phyloP scores from a whole-genome alignment of 2,888 invertebrate species.

The Corythucha ciliata region DNA sequence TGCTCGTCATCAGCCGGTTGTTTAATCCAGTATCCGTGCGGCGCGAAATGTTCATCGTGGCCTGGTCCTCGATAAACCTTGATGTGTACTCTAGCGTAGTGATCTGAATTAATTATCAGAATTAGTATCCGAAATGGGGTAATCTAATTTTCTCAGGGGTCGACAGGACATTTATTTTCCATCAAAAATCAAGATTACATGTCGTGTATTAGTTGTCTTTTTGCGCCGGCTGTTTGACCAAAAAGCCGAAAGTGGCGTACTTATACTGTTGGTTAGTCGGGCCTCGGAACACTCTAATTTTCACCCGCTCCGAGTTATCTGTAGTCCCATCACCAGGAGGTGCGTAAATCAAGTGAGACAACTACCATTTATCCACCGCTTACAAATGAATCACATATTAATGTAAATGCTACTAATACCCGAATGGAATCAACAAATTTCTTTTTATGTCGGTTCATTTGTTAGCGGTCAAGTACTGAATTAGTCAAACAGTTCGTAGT shows the following conservation, averaged over 20 bases:
- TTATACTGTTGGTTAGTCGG: conserved; percentile 48
- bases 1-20: conserved; percentile 55
- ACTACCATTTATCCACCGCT: too few species aligned
- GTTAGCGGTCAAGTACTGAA: too few species aligned
- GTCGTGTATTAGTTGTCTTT: conserved; percentile 41
- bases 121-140: background rate
- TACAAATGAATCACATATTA: too few species aligned
- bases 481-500: too few species aligned
- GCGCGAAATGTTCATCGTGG: conserved; percentile 50
- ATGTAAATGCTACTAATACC: too few species aligned
- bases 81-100: conserved; percentile 57
- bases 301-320: conserved; percentile 54
- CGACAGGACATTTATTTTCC: background rate
- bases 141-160: background rate
- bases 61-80: conserved; percentile 65
- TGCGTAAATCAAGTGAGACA: too few species aligned
- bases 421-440: too few species aligned
- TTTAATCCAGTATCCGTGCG: conserved; percentile 65
- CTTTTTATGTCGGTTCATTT: too few species aligned
- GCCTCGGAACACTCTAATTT: conserved; percentile 64
- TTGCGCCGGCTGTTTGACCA: conserved; percentile 61
- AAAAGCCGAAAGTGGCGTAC: conserved; percentile 62
- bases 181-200: background rate
- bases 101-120: conserved; percentile 41
- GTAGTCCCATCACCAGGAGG: too few species aligned